Evolutionary conservation across 2,888 invertebrate species (phyloP).

Genomic region (Oithona nana): DNA sequence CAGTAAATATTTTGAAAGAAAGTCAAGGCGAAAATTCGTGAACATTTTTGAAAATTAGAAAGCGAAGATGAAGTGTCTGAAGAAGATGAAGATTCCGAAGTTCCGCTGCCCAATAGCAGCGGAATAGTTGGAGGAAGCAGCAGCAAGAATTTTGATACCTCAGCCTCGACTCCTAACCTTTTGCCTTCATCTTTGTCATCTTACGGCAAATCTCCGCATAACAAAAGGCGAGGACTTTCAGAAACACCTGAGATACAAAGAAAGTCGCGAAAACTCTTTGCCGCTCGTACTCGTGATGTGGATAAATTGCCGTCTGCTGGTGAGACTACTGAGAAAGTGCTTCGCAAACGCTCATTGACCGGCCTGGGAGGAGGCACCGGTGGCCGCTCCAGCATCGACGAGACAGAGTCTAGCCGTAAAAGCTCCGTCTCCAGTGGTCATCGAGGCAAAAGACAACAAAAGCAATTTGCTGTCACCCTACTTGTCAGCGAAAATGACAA

Average conservation of each 20-base stretch:
- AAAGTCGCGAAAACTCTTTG: background rate
- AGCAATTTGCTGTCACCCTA: conserved; percentile 10
- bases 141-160: too few relatives aligned
- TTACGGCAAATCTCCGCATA: background rate
- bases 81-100: background rate
- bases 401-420: background rate
- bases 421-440: background rate
- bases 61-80: background rate
- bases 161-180: background rate
- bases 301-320: background rate
- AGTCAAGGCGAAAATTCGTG: too few relatives aligned
- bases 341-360: background rate
- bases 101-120: background rate
- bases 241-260: background rate
- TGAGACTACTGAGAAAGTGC: too few relatives aligned
- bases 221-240: background rate
- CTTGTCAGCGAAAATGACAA: conserved; percentile 8
- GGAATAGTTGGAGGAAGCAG: too few relatives aligned
- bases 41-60: too few relatives aligned
- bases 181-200: too few relatives aligned
- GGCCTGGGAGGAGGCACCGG: too few relatives aligned
- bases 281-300: background rate
- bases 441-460: background rate
- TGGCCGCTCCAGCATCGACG: background rate
- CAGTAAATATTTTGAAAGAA: too few relatives aligned